phyloP scores from a whole-genome alignment of 2,797 vertebrate genomes.

The Vireo griseus region DNA sequence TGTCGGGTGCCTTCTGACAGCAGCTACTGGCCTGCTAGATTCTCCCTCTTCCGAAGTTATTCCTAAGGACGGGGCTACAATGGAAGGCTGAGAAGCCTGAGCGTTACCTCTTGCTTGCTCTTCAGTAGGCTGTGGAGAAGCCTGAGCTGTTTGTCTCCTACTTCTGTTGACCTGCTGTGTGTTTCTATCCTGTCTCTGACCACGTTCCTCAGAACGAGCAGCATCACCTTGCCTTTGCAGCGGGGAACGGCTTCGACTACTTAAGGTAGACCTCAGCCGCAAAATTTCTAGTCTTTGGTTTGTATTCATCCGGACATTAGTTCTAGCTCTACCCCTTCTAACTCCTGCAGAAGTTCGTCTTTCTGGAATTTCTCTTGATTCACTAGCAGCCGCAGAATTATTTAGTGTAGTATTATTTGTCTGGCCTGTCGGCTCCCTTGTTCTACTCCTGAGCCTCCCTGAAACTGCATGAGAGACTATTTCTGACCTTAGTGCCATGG shows the following conservation, averaged over 20 bases:
- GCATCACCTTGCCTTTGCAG: constrained; percentile 68
- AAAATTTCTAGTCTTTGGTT: constrained; percentile 75
- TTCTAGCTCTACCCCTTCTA: constrained; percentile 83
- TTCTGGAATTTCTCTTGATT: constrained; percentile 64
- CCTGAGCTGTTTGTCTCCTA: constrained; percentile 40
- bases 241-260: constrained; percentile 86
- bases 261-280: constrained; percentile 74
- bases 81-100: constrained; percentile 57
- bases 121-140: constrained; percentile 67
- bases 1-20: constrained; percentile 84
- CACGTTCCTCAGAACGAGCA: background rate
- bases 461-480: constrained; percentile 27
- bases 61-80: constrained; percentile 74
- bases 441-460: constrained; percentile 61
- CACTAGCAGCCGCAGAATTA: constrained; percentile 37
- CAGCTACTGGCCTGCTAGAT: constrained; percentile 42
- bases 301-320: constrained; percentile 76
- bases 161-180: constrained; percentile 29
- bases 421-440: background rate
- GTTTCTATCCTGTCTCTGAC: constrained; percentile 46
- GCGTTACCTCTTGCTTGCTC: constrained; percentile 43
- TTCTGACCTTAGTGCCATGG: constrained; percentile 22
- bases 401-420: background rate
- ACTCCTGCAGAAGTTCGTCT: constrained; percentile 66
- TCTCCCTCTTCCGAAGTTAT: constrained; percentile 80